Evolutionary conservation across 1,140 invertebrate species (phyloP).

Genomic region (Panonychus citri): DNA sequence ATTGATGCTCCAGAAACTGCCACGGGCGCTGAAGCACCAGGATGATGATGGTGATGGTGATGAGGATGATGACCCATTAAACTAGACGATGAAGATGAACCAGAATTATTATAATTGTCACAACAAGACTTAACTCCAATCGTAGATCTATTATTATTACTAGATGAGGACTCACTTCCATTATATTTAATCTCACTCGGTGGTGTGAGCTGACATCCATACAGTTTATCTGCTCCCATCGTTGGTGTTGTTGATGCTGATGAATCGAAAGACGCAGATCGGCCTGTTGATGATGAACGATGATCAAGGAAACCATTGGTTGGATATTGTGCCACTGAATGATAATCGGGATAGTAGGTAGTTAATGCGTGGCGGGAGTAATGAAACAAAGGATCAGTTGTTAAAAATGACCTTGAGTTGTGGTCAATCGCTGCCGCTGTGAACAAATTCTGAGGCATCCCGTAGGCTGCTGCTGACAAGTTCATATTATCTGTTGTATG

Average conservation of each 20-base stretch:
- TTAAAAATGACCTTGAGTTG: conserved; percentile 28
- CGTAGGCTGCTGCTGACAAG: conserved; percentile 11
- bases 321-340: conserved; percentile 26
- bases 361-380: conserved; percentile 44
- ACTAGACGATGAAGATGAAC: background rate
- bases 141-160: too few relatives aligned
- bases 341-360: conserved; percentile 41
- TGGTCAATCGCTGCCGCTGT: conserved; percentile 35
- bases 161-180: background rate
- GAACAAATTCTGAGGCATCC: conserved; percentile 31
- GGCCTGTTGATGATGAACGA: conserved; percentile 3
- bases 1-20: too few relatives aligned
- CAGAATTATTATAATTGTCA: background rate
- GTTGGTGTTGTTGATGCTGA: conserved; percentile 22
- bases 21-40: too few relatives aligned
- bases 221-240: conserved; percentile 32
- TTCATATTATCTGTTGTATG: conserved; percentile 25
- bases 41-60: too few relatives aligned
- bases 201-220: conserved; percentile 30
- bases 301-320: conserved; percentile 51
- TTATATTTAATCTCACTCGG: conserved; percentile 7
- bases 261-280: conserved; percentile 13
- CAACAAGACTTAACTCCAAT: background rate
- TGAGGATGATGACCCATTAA: background rate
- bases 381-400: conserved; percentile 56